Evolutionary conservation across 2,888 invertebrate species (phyloP).

Genomic region (Drosophila subquinaria): DNA sequence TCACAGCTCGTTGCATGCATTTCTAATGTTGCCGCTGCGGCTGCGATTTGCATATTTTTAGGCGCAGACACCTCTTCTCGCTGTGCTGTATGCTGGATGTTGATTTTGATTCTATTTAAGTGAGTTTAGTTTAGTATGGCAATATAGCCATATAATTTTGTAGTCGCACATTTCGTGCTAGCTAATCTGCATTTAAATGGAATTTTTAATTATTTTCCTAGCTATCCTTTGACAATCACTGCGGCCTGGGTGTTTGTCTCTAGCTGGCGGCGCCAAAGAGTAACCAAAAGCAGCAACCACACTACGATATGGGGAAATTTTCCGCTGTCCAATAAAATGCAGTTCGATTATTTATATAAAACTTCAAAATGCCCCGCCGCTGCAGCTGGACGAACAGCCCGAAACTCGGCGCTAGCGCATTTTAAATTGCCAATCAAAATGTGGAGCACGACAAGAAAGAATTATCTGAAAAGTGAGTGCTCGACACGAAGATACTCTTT

Average conservation of each 20-base stretch:
- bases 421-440: slow-evolving; percentile 80
- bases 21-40: slow-evolving; percentile 55
- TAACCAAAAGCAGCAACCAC: slow-evolving; percentile 33
- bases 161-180: slow-evolving; percentile 65
- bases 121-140: slow-evolving; percentile 23
- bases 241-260: slow-evolving; percentile 43
- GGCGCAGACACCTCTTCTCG: slow-evolving; percentile 40
- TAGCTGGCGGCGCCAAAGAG: slow-evolving; percentile 35
- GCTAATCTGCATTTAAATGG: slow-evolving; percentile 81
- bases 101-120: slow-evolving; percentile 67
- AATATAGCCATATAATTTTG: slow-evolving; percentile 63
- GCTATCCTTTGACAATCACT: slow-evolving; percentile 80
- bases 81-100: slow-evolving; percentile 23
- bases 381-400: slow-evolving; percentile 22
- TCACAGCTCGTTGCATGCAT: slow-evolving; percentile 69
- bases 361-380: slow-evolving; percentile 55
- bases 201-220: slow-evolving; percentile 80
- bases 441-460: slow-evolving; percentile 46
- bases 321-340: slow-evolving; percentile 63
- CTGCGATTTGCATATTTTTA: slow-evolving; percentile 75
- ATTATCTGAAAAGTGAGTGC: background rate
- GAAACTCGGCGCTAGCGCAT: slow-evolving; percentile 51
- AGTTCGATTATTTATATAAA: slow-evolving; percentile 80
- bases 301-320: slow-evolving; percentile 46
- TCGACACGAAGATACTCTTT: slow-evolving; percentile 17